These are phyloP conservation scores for Brachyalestes nurse DNA, from an alignment of 2,797 vertebrate genomes.

Conservation along the genomic window DNA sequence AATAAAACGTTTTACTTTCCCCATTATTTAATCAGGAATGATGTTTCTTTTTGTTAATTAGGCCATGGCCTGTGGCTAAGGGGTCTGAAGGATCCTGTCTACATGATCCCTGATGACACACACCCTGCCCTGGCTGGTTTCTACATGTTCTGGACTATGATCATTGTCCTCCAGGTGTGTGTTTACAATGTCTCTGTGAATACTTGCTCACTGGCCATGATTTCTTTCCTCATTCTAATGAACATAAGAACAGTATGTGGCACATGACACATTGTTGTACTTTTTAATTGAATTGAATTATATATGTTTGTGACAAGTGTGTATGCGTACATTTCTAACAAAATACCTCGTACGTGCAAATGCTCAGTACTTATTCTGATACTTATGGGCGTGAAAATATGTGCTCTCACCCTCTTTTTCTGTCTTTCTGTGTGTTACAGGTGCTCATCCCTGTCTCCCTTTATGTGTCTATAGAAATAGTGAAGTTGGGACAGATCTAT, in stretches of 20 bases:
- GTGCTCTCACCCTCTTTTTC: neutral
- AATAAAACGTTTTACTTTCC: neutral
- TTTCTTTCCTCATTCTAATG: neutral
- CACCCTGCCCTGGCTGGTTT: slow-evolving; percentile 84
- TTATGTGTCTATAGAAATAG: slow-evolving; percentile 96
- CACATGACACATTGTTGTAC: neutral
- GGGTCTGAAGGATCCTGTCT: slow-evolving; percentile 75
- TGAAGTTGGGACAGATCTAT: slow-evolving; percentile 93
- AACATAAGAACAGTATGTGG: neutral
- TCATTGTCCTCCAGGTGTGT: slow-evolving; percentile 94
- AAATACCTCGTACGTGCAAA: neutral
- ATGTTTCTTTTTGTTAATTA: slow-evolving; percentile 62
- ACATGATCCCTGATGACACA: slow-evolving; percentile 73
- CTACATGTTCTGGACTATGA: slow-evolving; percentile 97
- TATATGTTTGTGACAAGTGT: neutral
- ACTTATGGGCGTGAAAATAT: neutral
- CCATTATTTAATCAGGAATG: neutral
- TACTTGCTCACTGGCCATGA: neutral
- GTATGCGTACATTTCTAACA: neutral
- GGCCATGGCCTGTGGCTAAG: slow-evolving; percentile 90
- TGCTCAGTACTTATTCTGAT: neutral
- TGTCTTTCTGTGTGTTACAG: slow-evolving; percentile 70
- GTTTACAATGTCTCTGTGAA: neutral
- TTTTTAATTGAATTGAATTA: no score
- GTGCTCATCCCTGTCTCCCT: slow-evolving; percentile 96